A percentile compares a stretch with the other conserved stretches of the same genome.
phyloP scores from a whole-genome alignment of 1,140 invertebrate genomes.

The Bicyclus anynana region DNA sequence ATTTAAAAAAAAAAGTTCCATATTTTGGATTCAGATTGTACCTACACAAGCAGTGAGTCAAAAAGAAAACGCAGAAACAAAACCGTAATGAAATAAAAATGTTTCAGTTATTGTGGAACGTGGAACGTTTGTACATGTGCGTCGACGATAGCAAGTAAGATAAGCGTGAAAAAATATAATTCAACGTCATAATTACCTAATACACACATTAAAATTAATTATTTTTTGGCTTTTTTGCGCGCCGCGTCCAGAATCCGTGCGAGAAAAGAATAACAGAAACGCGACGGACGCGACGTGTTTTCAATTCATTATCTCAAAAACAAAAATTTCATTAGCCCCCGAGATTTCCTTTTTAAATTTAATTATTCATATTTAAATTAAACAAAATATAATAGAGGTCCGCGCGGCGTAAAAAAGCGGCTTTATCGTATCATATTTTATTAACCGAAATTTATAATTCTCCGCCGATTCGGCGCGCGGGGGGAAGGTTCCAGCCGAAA shows the following conservation, averaged over 20 bases:
- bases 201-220: conserved; percentile 65
- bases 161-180: conserved; percentile 62
- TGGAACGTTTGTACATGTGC: too few relatives aligned
- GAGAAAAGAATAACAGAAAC: conserved; percentile 66
- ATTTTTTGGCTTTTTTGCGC: conserved; percentile 52
- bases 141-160: conserved; percentile 47
- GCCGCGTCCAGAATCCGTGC: conserved; percentile 64
- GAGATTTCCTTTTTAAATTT: conserved; percentile 75
- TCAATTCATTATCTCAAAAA: conserved; percentile 77
- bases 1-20: too few relatives aligned
- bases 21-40: too few relatives aligned
- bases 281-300: conserved; percentile 64
- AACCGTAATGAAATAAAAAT: conserved; percentile 27
- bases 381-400: conserved; percentile 76
- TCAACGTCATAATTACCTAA: conserved; percentile 59
- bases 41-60: too few relatives aligned
- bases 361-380: conserved; percentile 78
- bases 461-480: conserved; percentile 52
- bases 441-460: conserved; percentile 76
- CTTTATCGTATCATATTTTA: conserved; percentile 77
- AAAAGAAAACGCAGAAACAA: conserved; percentile 8
- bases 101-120: too few relatives aligned
- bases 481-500: conserved; percentile 45
- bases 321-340: conserved; percentile 75
- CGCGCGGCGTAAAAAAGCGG: conserved; percentile 62